Base-by-base conservation (phyloP, 2,113 vertebrate species). In the Proterorhinus semilunaris region DNA sequence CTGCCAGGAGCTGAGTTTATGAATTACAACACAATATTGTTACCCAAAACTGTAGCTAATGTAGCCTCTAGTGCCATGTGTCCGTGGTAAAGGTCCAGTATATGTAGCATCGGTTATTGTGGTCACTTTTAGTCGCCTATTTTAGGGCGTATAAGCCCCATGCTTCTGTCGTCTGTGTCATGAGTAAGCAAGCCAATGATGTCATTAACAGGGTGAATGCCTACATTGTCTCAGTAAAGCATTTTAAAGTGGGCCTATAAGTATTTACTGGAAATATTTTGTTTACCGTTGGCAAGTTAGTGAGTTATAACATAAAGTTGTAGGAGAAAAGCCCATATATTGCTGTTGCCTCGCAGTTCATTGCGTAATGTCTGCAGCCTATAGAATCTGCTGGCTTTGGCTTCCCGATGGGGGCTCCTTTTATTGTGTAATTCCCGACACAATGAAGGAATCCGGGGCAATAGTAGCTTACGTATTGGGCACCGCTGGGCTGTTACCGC, bases 401-500 rank as follows among this genome's bases (percentile, higher is more conserved):
- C 68, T 79, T 84, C 48, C 69, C 80, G 69, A 68, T 7, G 49
- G 46, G 10, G 51, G 91, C 86, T 87, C 80, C 67, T 79, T 76
- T 81, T 77, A 84, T 94, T 94, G 93, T 93, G 88, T 92, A 93
- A 93, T 90, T 36, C 84, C 85, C 64, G 78, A 84, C 88, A 92
- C 91, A 93, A 91, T 88, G 91, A 90, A 87, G 92, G 90, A 92
- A 94, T 93, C 78, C 90, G 89, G 91, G 91, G 61, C 91, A 89
- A 54, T 13, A 43, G 69, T 72, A 36, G 27, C 3, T 5, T 36
- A 75, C 61, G 21, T 61, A 68, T 42, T 69, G 71, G 36, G 57
- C 55, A 55, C 43, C 50, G 67, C 45, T 21, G 68, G 17, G 12
- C 48, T 42, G n/a, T 7, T 5, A 67, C 47, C 69, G 46, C 13